Base-by-base conservation (phyloP, 2,888 invertebrate genomes). In the Dasysyrphus albostriatus region DNA sequence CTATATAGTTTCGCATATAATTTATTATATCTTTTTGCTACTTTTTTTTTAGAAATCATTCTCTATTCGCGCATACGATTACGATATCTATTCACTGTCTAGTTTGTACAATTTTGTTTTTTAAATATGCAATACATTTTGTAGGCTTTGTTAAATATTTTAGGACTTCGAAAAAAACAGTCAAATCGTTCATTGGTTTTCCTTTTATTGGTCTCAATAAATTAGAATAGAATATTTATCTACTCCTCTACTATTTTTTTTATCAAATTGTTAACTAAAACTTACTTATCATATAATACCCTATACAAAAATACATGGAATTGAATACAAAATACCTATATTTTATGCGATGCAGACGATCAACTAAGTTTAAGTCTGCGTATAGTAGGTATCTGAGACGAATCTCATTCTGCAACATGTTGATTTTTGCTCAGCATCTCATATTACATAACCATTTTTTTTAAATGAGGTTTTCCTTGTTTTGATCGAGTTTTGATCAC, bases 391-490 rank as follows among this genome's bases (percentile, higher is more conserved):
- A 51, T 69, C 14, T 51, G 29, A 47, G 51, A 67, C 67, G 51
- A 61, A 51, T 69, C 79, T 61, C 54, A 80, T 77, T 49, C 74
- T 61, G 74, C 69, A 81, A 51, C 77, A 63, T 73, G 67, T 37
- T 70, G 78, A 37, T 72, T 77, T 72, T 77, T 61, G 12, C 56
- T 56, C 44, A 58, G 67, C 67, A 37, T 61, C 69, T 73, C 61
- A 49, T 74, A 82, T 85, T 81, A 74, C 81, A 82, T 78, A 85
- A 85, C 32, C 7, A 32, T 69, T 75, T 58, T 58, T 76, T 72
- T 80, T 9, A 54, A 72, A 29, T 63, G 19, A 29, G 47, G 72
- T 67, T 76, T 77, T 85, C 73, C 81, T 81, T 58, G 54, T 69
- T 69, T 63, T 42, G 61, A 74, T 81, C 81, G 34, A 69, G 85